phyloP scores from a whole-genome alignment of 2,113 vertebrate genomes.

The Scortum barcoo region DNA sequence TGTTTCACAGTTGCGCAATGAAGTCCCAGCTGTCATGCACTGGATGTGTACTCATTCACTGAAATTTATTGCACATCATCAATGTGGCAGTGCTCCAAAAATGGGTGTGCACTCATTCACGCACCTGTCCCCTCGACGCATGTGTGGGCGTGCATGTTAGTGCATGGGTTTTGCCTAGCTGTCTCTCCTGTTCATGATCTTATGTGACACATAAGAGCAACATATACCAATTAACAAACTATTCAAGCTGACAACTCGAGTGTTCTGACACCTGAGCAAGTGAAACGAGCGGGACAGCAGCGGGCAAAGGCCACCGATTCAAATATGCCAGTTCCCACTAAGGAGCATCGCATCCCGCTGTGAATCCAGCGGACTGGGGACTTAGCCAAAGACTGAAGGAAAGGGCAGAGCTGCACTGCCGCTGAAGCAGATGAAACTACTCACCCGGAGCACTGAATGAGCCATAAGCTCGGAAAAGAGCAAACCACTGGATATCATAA shows the following conservation, averaged over 20 bases:
- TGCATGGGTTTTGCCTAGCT: background rate
- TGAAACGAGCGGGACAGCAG: slow-evolving; percentile 48
- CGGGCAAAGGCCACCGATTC: slow-evolving; percentile 46
- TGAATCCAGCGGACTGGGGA: slow-evolving; percentile 51
- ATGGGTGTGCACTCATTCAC: slow-evolving; percentile 10
- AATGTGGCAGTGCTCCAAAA: slow-evolving; percentile 13
- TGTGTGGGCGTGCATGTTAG: slow-evolving; percentile 8
- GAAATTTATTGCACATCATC: slow-evolving; percentile 12
- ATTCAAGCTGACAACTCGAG: slow-evolving; percentile 30
- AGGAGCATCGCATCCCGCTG: slow-evolving; percentile 52
- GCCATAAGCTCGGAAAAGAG: slow-evolving; percentile 48
- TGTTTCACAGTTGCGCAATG: slow-evolving; percentile 19
- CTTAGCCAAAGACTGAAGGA: slow-evolving; percentile 51
- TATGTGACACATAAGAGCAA: slow-evolving; percentile 13
- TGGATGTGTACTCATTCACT: slow-evolving; percentile 6
- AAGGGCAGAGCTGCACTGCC: slow-evolving; percentile 43
- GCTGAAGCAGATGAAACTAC: slow-evolving; percentile 65
- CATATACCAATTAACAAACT: slow-evolving; percentile 29
- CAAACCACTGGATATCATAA: slow-evolving; percentile 51
- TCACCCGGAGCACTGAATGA: slow-evolving; percentile 60
- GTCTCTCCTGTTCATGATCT: slow-evolving; percentile 37
- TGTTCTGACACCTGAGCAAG: slow-evolving; percentile 12
- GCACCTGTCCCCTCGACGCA: slow-evolving; percentile 34
- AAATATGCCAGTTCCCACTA: slow-evolving; percentile 56
- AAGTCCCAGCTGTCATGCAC: slow-evolving; percentile 19